These are phyloP conservation scores for Loris lydekkerianus DNA, from an alignment of 2,797 vertebrate species.

Conservation along the genomic window DNA sequence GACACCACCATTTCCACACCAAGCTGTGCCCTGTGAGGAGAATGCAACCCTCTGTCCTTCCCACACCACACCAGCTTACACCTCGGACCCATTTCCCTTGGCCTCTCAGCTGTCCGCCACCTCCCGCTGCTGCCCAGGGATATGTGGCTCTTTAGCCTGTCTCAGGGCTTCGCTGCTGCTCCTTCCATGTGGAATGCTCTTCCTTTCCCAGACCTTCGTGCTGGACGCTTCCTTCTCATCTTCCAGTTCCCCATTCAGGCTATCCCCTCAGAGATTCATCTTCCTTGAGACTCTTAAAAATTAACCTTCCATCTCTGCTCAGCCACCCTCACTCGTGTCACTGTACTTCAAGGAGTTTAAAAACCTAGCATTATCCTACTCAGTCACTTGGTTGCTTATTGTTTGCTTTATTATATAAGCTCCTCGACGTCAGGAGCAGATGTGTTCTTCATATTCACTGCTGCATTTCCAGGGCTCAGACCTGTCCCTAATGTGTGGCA, in stretches of 20 bases:
- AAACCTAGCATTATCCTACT: background rate
- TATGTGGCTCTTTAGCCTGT: background rate
- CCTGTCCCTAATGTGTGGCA: background rate
- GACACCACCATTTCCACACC: background rate
- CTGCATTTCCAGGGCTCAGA: background rate
- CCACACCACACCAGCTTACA: background rate
- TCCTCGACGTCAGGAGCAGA: background rate
- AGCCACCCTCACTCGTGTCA: background rate
- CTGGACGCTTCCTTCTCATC: background rate
- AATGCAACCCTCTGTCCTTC: background rate
- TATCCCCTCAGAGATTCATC: background rate
- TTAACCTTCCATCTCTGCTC: background rate
- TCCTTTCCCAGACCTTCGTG: background rate
- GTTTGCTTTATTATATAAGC: conserved; percentile 4
- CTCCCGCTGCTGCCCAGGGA: background rate
- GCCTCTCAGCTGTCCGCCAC: background rate
- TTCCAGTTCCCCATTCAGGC: background rate
- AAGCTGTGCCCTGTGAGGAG: background rate
- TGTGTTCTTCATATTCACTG: background rate
- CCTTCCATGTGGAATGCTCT: background rate
- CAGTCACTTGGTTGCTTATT: background rate
- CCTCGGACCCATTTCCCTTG: background rate
- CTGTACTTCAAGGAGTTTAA: background rate
- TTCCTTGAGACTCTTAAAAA: background rate
- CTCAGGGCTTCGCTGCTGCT: background rate